These are phyloP conservation scores for Microcebus jonahi DNA, from an alignment of 2,113 vertebrate species.

Conservation along the genomic window DNA sequence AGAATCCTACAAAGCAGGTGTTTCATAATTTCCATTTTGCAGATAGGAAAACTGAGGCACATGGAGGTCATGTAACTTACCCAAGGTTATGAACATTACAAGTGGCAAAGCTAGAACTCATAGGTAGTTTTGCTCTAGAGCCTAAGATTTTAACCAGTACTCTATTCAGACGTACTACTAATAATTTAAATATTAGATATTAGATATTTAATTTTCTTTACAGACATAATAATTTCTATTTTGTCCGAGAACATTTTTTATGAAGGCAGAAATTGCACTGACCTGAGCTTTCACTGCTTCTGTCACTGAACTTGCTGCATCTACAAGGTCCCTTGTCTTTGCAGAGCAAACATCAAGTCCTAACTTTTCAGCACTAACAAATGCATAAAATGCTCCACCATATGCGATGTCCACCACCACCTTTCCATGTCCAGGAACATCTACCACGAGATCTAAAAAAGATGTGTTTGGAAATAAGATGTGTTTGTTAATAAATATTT, in stretches of 20 bases:
- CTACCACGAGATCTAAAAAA: slow-evolving; percentile 88
- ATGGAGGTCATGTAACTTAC: neutral
- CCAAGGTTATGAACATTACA: neutral
- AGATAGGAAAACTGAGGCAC: neutral
- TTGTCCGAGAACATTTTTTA: neutral
- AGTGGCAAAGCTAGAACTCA: neutral
- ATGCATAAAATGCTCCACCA: slow-evolving; percentile 95
- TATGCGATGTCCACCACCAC: slow-evolving; percentile 92
- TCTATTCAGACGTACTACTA: neutral
- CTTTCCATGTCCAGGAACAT: slow-evolving; percentile 88
- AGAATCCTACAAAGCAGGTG: neutral
- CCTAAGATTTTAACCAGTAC: neutral
- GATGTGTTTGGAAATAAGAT: slow-evolving; percentile 18
- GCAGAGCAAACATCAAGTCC: slow-evolving; percentile 90
- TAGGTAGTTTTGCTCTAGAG: neutral
- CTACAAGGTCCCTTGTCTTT: slow-evolving; percentile 90
- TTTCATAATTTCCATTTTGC: neutral
- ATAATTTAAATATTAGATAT: neutral
- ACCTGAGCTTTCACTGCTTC: slow-evolving; percentile 93
- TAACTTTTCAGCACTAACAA: slow-evolving; percentile 89
- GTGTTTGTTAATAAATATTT: slow-evolving; percentile 22
- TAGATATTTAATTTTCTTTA: neutral
- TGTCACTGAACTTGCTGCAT: slow-evolving; percentile 89
- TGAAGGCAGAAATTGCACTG: neutral
- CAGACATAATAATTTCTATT: neutral